Percentiles rank a stretch among this genome's conserved stretches.
Evolutionary conservation across 2,888 invertebrate genomes (phyloP).

Genomic region (Acleris literana): DNA sequence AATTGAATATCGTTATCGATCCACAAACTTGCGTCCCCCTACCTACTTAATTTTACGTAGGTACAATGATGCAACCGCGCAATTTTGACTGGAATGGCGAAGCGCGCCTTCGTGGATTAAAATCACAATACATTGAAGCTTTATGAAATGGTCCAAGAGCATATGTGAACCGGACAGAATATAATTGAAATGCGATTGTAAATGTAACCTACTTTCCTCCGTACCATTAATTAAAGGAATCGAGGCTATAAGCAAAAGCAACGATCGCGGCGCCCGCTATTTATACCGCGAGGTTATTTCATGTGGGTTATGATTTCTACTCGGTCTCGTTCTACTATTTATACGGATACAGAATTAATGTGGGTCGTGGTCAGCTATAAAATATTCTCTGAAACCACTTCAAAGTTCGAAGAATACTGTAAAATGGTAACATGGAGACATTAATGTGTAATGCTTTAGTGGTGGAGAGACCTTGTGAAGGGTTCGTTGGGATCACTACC

Average conservation of each 20-base stretch:
- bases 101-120: too few relatives aligned
- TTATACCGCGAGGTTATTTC: conserved; percentile 67
- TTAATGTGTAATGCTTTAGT: background rate
- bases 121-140: too few relatives aligned
- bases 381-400: conserved; percentile 24
- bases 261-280: conserved; percentile 54
- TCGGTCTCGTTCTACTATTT: conserved; percentile 60
- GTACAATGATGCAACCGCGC: too few relatives aligned
- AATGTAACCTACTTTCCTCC: conserved; percentile 1
- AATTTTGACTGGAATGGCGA: too few relatives aligned
- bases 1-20: too few relatives aligned
- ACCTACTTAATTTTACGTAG: too few relatives aligned
- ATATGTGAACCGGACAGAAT: too few relatives aligned
- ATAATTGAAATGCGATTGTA: background rate
- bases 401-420: conserved; percentile 15
- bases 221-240: conserved; percentile 33
- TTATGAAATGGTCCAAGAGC: too few relatives aligned
- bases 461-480: too few relatives aligned
- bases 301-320: conserved; percentile 74
- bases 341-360: conserved; percentile 53
- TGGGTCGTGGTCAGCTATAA: conserved; percentile 54
- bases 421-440: conserved; percentile 5
- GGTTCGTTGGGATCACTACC: too few relatives aligned
- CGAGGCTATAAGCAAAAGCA: conserved; percentile 36
- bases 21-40: too few relatives aligned